phyloP scores from a whole-genome alignment of 2,888 invertebrate genomes.

The Leptinotarsa peninsularis region DNA sequence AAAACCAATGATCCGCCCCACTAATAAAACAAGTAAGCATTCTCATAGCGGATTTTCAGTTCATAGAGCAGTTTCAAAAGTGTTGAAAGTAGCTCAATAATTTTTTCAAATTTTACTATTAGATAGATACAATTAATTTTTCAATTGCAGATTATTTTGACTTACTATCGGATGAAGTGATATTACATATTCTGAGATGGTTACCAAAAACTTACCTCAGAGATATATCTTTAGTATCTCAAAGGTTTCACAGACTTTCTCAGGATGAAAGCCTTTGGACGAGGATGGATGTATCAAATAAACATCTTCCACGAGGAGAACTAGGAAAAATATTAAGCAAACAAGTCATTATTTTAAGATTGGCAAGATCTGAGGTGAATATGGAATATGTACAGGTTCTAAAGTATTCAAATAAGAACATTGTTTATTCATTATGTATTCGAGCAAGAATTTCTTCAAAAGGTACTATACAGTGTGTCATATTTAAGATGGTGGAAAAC shows the following conservation, averaged over 20 bases:
- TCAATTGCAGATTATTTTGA: conserved; percentile 76
- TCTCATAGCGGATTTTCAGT: neutral
- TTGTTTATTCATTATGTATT: too few species aligned
- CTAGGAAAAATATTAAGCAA: conserved; percentile 81
- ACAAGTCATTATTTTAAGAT: conserved; percentile 81
- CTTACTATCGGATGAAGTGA: conserved; percentile 86
- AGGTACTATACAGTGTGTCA: too few species aligned
- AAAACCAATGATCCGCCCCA: conserved; percentile 49
- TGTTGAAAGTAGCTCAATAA: too few species aligned
- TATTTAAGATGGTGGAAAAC: too few species aligned
- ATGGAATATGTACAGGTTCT: neutral
- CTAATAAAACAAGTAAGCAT: conserved; percentile 54
- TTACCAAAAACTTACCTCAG: conserved; percentile 82
- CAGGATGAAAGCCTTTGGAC: conserved; percentile 90
- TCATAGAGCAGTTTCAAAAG: too few species aligned
- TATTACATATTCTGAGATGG: conserved; percentile 85
- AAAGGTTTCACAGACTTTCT: conserved; percentile 82
- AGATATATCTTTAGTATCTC: conserved; percentile 79
- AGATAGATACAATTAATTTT: neutral
- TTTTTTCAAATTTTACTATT: neutral
- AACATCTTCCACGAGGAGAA: conserved; percentile 75
- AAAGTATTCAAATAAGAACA: too few species aligned
- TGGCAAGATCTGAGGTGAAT: conserved; percentile 83
- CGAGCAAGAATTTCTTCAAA: too few species aligned
- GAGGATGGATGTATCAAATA: conserved; percentile 82